Evolutionary conservation across 2,113 vertebrate genomes (phyloP).

Genomic region (Poicephalus meyeri): DNA sequence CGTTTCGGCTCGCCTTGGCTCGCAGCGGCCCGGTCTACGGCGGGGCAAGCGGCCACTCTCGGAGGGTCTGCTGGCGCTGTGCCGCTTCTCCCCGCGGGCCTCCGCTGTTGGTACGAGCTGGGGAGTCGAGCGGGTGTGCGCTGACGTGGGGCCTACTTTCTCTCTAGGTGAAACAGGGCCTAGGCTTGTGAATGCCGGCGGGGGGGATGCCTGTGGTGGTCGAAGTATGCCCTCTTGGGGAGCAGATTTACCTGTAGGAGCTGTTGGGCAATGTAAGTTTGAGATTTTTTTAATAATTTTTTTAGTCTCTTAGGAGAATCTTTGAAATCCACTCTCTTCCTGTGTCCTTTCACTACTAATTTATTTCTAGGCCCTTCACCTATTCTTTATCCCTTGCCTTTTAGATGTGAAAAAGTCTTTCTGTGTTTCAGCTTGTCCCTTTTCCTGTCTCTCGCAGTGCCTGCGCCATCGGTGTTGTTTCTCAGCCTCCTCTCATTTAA

Average conservation of each 20-base stretch:
- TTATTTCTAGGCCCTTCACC: rapidly evolving
- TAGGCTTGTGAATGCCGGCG: rapidly evolving
- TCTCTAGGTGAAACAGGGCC: background rate
- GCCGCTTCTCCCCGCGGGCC: no score
- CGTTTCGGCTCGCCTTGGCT: background rate
- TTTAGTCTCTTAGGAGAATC: no score
- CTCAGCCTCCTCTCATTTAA: background rate
- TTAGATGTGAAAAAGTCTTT: background rate
- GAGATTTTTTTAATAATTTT: background rate
- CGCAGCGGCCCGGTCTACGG: no score
- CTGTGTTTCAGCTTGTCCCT: rapidly evolving
- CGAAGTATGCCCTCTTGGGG: background rate
- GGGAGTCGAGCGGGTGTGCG: background rate
- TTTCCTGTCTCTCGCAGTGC: background rate
- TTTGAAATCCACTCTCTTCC: rapidly evolving
- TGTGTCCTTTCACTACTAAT: rapidly evolving
- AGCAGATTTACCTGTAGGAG: background rate
- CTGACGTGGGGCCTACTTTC: no score
- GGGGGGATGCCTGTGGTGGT: rapidly evolving
- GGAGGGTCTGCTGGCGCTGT: no score
- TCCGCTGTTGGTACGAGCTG: background rate
- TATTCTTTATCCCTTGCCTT: background rate
- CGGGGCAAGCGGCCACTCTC: no score
- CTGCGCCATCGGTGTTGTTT: background rate
- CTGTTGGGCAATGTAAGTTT: background rate